Percentiles rank a stretch among this genome's conserved stretches.
Conservation (phyloP, 92 coral and sea anemone genomes). For the Siderastrea radians region DNA sequence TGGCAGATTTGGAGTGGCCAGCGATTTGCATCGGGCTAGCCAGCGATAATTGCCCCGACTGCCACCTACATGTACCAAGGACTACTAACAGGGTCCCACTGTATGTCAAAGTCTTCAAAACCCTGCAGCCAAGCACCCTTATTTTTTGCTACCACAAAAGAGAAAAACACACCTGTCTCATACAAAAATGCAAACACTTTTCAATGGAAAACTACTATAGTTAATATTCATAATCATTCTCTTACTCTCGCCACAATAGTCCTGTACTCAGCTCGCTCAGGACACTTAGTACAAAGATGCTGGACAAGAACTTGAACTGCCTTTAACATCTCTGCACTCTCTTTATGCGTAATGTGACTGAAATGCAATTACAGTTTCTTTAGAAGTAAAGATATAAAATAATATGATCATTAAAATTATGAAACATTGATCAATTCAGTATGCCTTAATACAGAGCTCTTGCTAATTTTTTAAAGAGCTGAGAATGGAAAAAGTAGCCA, state of each 20-base stretch:
- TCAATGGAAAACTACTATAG: background rate
- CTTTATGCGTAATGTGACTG: conserved; percentile 78
- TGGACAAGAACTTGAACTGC: conserved; percentile 91
- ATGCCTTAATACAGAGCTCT: too few species aligned
- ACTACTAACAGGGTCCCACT: too few species aligned
- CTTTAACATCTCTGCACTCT: conserved; percentile 58
- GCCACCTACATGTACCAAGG: too few species aligned
- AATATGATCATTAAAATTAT: background rate
- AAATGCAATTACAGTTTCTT: background rate
- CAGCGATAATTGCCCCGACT: too few species aligned
- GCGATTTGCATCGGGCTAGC: too few species aligned
- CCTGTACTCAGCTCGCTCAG: conserved; percentile 96
- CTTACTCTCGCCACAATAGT: conserved; percentile 87
- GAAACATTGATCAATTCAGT: too few species aligned
- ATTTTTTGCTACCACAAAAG: background rate
- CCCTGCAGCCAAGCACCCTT: too few species aligned
- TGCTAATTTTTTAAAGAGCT: too few species aligned
- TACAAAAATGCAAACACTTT: background rate
- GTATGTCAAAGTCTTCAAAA: too few species aligned
- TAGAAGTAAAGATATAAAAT: background rate
- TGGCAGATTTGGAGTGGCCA: too few species aligned
- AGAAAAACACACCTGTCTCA: background rate
- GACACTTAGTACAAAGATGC: conserved; percentile 95
- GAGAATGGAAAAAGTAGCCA: too few species aligned
- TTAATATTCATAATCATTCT: background rate